These are phyloP conservation scores for Xanthorhoe spadicearia DNA, from an alignment of 2,888 invertebrate species.

Conservation along the genomic window DNA sequence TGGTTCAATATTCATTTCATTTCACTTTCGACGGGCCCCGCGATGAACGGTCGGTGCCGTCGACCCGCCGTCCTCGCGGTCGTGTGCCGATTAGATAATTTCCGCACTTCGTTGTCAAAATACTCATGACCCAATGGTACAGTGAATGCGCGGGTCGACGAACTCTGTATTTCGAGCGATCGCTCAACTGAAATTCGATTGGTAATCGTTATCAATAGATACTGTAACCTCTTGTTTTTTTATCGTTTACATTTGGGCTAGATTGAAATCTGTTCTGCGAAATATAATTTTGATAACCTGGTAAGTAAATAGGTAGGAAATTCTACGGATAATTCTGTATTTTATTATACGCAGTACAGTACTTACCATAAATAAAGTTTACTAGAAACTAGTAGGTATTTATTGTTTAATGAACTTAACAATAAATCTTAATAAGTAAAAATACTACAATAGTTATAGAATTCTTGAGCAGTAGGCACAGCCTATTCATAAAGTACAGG, in stretches of 20 bases:
- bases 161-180: constrained; percentile 68
- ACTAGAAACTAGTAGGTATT: too few species aligned
- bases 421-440: background rate
- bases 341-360: too few species aligned
- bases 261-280: constrained; percentile 41
- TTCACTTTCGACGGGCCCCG: constrained; percentile 77
- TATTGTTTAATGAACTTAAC: too few species aligned
- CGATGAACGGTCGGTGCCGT: constrained; percentile 71
- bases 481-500: constrained; percentile 15
- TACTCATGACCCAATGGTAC: constrained; percentile 84
- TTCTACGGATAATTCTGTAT: too few species aligned
- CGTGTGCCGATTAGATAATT: constrained; percentile 84
- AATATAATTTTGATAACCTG: constrained; percentile 13
- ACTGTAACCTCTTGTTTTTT: constrained; percentile 55
- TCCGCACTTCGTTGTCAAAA: constrained; percentile 83
- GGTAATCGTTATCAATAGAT: constrained; percentile 63
- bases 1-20: constrained; percentile 57
- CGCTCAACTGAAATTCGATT: constrained; percentile 52
- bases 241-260: constrained; percentile 43
- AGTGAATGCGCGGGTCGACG: constrained; percentile 76
- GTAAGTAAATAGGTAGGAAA: too few species aligned
- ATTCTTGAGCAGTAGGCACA: constrained; percentile 7
- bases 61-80: constrained; percentile 79
- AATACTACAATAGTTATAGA: background rate
- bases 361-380: too few species aligned